Evolutionary conservation across 2,888 invertebrate species (phyloP), one percentile per base, ranked within the genome.

Genomic region (Agriopis aurantiaria): DNA sequence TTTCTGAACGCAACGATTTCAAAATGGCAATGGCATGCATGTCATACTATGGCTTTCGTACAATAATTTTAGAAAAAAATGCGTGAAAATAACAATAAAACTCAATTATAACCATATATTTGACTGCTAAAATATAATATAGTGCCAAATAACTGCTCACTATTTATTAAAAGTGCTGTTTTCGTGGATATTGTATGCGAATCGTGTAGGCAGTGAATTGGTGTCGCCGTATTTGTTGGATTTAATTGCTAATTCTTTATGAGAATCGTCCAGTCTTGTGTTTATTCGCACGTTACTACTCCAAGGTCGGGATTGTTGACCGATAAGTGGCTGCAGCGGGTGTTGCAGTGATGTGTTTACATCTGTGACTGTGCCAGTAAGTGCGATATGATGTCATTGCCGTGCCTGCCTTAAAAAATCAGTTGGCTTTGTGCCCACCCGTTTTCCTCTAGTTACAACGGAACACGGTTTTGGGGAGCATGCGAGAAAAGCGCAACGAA

Each of bases 351-450:
- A 93, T 94, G 93, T 93, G 93, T 93, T 93, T 93, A 93, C 93
- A 92, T 89, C 87, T 90, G 85, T 93, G 89, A 91, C 85, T 87
- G 87, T 85, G 87, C 80, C 85, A 84, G 93, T 94, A 84, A 92
- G 93, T 94, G 80, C 80, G 82, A 73, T 82, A 94, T 93, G 93
- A 93, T 93, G 93, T 94, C 94, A 94, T 93, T 91, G 87, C 87
- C 86, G 83, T 82, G 87, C 85, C 87, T 89, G 86, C 88, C 88
- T 88, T 90, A 93, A 91, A 93, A 92, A 92, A 87, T 87, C 85
- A 88, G 87, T 93, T 94, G 94, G 93, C 93, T 93, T 89, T 90
- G 91, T 94, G 94, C 94, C 94, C 93, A 93, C 89, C 91, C 89
- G 84, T 92, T 93, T 93, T 90, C 91, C 90, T 90, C 84, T 87